Evolutionary conservation across 2,797 vertebrate species (phyloP), one percentile per base, ranked within the genome.

Genomic region (Calcarius lapponicus): DNA sequence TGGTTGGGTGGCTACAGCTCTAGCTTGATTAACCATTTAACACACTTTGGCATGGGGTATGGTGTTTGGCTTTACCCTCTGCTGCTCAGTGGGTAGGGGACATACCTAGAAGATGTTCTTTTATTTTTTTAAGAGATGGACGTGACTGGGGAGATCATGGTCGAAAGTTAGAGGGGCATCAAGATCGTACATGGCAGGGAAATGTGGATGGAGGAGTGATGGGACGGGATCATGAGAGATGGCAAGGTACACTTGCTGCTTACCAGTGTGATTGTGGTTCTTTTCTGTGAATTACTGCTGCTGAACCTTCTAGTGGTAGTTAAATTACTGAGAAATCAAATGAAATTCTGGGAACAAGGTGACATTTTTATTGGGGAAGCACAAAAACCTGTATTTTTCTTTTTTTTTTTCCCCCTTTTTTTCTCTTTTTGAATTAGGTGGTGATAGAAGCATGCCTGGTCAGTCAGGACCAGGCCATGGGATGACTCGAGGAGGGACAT

Each of bases 111-210:
- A 95, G 92, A 86, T 93, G 62, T 94, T 94, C 85, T 91, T 93
- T 92, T 87, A 94, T 94, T 94, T 53, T 93, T 96, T 88, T 93
- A 93, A 99, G 99, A 97, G 99, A 98, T 20, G 96, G 98, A 51
- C 98, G 98, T 86, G 98, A 98, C 95, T 99, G 99, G 99, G 95
- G 94, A 18, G 99, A 99, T 88, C 98, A 99, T 32, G 96, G 97
- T 32, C 97, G 98, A 64, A 99, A 98, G 96, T 97, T 99, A 83
- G 99, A 99, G 34, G 98, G 98, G 50, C 99, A 99, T 73, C 97
- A 92, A 82, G 97, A 97, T 62, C 96, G 96, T 13, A 75, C 96
- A 80, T 98, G 98, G 98, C 97, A 97, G 61, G 96, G 97, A 29
- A 89, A 74, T 36, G 81, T 96, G 89, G 97, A 93, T 45, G 34